Conservation (phyloP, 2,888 invertebrate genomes). For the Pachliopta kotzebuea region DNA sequence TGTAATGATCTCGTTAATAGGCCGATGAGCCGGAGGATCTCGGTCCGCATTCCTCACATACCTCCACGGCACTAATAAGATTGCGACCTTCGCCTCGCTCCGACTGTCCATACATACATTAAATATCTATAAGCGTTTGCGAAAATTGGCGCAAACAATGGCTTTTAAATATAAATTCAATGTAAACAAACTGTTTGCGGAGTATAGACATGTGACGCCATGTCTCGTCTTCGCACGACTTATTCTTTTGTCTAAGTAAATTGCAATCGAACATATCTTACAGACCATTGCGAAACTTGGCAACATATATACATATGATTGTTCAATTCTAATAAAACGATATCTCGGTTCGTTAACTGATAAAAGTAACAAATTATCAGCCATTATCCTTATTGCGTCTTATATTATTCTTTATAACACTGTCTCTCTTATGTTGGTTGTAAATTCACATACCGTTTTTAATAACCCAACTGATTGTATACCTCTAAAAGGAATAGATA, state of each 20-base stretch:
- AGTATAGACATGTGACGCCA: conserved; percentile 33
- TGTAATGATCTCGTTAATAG: conserved; percentile 54
- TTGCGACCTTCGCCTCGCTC: conserved; percentile 47
- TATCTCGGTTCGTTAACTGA: conserved; percentile 48
- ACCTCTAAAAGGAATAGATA: too few relatives aligned
- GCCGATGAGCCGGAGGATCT: conserved; percentile 54
- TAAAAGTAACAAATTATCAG: conserved; percentile 44
- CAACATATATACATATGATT: conserved; percentile 40
- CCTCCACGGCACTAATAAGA: conserved; percentile 52
- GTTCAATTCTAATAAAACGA: conserved; percentile 47
- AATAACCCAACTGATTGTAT: background rate
- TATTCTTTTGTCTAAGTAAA: conserved; percentile 11
- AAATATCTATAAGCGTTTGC: conserved; percentile 15
- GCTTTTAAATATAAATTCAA: conserved; percentile 27
- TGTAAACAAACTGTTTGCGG: conserved; percentile 29
- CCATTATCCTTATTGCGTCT: conserved; percentile 33
- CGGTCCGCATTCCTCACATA: conserved; percentile 59
- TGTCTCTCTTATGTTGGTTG: background rate
- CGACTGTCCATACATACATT: conserved; percentile 27
- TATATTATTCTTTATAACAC: conserved; percentile 10
- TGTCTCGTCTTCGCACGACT: conserved; percentile 32
- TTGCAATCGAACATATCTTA: conserved; percentile 33
- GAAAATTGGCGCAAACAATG: conserved; percentile 30
- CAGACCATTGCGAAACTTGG: conserved; percentile 42
- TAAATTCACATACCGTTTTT: background rate